phyloP scores from a whole-genome alignment of 2,113 vertebrate species.

The Cacatua alba region DNA sequence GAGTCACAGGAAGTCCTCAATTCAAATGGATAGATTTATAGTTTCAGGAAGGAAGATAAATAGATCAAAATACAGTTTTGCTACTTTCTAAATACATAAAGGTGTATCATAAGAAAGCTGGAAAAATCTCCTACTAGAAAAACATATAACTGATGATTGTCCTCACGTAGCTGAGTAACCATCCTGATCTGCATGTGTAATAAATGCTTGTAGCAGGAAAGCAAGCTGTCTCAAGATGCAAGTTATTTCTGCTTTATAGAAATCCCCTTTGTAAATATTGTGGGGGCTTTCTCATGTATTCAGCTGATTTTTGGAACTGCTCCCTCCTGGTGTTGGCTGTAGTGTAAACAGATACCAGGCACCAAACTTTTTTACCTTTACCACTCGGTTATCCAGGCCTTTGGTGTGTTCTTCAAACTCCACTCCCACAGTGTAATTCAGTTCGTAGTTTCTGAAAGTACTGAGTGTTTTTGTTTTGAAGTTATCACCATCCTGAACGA shows the following conservation, averaged over 20 bases:
- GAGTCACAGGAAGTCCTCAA: not conserved
- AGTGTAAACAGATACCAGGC: not conserved
- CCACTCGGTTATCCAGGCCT: constrained; percentile 85
- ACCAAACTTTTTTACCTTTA: constrained; percentile 78
- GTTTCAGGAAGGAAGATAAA: not conserved
- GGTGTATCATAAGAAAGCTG: not conserved
- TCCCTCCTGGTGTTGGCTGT: not conserved
- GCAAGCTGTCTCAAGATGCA: not conserved
- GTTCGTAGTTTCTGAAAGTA: constrained; percentile 91
- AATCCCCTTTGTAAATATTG: not conserved
- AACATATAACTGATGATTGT: not conserved
- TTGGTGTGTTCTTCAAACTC: constrained; percentile 94
- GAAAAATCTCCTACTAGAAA: not conserved
- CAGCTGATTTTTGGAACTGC: not conserved
- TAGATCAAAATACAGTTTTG: not conserved
- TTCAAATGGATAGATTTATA: not conserved
- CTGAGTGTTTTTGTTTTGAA: constrained; percentile 93
- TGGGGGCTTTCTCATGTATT: not conserved
- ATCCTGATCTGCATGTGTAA: not conserved
- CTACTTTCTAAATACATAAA: not conserved
- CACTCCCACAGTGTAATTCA: constrained; percentile 87
- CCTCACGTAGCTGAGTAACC: not conserved
- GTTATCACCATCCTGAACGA: constrained; percentile 87
- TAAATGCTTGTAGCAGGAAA: not conserved
- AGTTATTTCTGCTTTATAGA: constrained; percentile 1